These are phyloP conservation scores for Muscina levida DNA, from an alignment of 2,888 invertebrate species.

Conservation along the genomic window DNA sequence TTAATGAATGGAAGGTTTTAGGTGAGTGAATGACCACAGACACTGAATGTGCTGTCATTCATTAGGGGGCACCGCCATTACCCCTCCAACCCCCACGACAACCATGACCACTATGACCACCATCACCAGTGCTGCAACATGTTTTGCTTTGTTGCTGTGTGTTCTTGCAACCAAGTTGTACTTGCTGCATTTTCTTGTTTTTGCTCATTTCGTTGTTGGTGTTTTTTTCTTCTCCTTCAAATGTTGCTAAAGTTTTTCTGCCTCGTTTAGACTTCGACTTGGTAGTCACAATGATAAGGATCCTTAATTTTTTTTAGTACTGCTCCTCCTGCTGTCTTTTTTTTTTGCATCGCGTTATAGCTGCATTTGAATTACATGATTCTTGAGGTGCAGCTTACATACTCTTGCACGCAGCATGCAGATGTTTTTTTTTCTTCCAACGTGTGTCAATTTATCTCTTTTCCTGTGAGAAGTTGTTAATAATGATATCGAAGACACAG, in stretches of 20 bases:
- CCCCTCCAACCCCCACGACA: too few species aligned
- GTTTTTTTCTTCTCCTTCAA: background rate
- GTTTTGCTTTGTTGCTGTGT: constrained; percentile 5
- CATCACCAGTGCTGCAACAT: constrained; percentile 4
- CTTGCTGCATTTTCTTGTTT: background rate
- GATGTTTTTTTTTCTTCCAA: background rate
- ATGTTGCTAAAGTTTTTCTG: constrained; percentile 8
- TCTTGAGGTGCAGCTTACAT: background rate
- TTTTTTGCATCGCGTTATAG: background rate
- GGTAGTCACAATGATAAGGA: constrained; percentile 6
- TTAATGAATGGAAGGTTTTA: constrained; percentile 35
- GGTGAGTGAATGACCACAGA: constrained; percentile 58
- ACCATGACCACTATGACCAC: too few species aligned
- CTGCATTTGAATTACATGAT: constrained; percentile 22
- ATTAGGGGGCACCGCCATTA: constrained; percentile 29
- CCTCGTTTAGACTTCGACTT: background rate
- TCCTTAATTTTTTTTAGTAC: background rate
- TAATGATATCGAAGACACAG: constrained; percentile 16
- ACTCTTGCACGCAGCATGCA: background rate
- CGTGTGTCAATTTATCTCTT: constrained; percentile 19
- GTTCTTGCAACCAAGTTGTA: background rate
- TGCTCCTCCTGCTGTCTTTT: background rate
- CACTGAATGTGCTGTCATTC: constrained; percentile 55
- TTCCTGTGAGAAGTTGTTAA: constrained; percentile 3
- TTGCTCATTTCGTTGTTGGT: background rate